Base-by-base conservation (phyloP, 2,797 vertebrate genomes). In the Gymnopithys bicolor region DNA sequence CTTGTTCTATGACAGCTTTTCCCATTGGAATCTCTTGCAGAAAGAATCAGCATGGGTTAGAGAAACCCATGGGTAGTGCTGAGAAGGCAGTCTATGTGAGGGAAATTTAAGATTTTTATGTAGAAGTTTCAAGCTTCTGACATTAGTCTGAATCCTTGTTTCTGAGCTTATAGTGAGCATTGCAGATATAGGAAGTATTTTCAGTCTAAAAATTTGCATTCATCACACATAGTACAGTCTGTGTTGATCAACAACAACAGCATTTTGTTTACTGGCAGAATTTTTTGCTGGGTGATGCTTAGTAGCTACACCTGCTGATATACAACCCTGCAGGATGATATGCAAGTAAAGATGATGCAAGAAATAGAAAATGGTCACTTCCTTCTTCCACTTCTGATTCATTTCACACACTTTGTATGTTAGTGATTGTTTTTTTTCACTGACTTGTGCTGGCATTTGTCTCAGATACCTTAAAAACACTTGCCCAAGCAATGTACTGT, bases 321-420 rank as follows among this genome's bases (percentile, higher is more conserved):
- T 60, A 56, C 74, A 90, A 2, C 18, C 19, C 49, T 93, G 24
- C 11, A 80, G 68, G n/a, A 60, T 33, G 53, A 80, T 74, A 43
- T 7, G 25, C 24, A 70, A 79, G 77, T 49, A 68, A 87, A 70
- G n/a, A 91, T 55, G 59, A 58, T 35, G 46, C 37, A 96, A 84
- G 52, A 67, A 94, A 81, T 11, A 82, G 24, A 95, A 87, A 89
- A 93, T 11, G 19, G 15, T 67, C 19, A 16, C 55, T 94, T 96
- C 62, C 48, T 73, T 69, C 58, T 93, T 59, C 51, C 27, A 51
- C 45, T 87, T 93, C 69, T 94, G 52, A 80, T 19, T 45, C 1
- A 41, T 82, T 82, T 82, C 55, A 59, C 46, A 69, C 11, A 69
- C 13, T 88, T 75, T 28, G 12, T 45, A 22, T 62, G 41, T 33